A percentile compares a stretch with the other conserved stretches of the same genome.
Evolutionary conservation across 2,888 invertebrate species (phyloP).

Genomic region (Drosophila ochracea): DNA sequence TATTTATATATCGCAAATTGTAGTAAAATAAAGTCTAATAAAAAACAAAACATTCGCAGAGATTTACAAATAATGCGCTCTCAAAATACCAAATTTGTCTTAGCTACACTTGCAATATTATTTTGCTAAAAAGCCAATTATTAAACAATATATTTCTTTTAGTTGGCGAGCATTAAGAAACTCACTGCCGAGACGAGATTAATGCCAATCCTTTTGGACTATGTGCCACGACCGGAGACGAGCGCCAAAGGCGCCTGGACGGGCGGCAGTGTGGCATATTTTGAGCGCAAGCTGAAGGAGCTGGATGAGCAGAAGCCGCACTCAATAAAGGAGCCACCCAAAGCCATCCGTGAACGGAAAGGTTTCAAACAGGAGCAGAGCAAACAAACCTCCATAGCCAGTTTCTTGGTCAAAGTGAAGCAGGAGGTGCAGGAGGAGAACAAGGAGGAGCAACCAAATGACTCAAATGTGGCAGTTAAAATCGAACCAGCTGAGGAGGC

Average conservation of each 20-base stretch:
- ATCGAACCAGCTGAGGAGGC: conserved; percentile 24
- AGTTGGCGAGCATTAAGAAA: conserved; percentile 89
- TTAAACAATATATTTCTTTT: conserved; percentile 46
- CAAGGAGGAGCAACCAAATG: conserved; percentile 25
- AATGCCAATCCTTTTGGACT: conserved; percentile 87
- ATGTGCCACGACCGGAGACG: conserved; percentile 85
- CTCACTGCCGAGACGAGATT: conserved; percentile 86
- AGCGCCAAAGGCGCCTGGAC: conserved; percentile 85
- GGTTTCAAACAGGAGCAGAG: conserved; percentile 78
- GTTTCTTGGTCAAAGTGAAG: conserved; percentile 67
- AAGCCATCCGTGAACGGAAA: conserved; percentile 71
- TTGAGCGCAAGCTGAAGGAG: conserved; percentile 83
- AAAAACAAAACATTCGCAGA: no score
- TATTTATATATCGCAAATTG: neutral
- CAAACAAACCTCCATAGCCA: conserved; percentile 79
- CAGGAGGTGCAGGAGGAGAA: conserved; percentile 28
- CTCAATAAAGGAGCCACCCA: conserved; percentile 70
- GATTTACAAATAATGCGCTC: neutral
- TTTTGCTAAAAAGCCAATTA: neutral
- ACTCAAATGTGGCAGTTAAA: conserved; percentile 14
- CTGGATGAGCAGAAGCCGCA: conserved; percentile 72
- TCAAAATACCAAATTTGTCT: neutral
- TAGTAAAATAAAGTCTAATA: neutral
- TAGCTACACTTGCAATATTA: neutral
- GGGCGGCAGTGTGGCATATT: conserved; percentile 86